Percentiles rank a stretch among this genome's conserved stretches.
phyloP scores from a whole-genome alignment of 1,140 invertebrate species.

The Macrotrachela quadricornifera region DNA sequence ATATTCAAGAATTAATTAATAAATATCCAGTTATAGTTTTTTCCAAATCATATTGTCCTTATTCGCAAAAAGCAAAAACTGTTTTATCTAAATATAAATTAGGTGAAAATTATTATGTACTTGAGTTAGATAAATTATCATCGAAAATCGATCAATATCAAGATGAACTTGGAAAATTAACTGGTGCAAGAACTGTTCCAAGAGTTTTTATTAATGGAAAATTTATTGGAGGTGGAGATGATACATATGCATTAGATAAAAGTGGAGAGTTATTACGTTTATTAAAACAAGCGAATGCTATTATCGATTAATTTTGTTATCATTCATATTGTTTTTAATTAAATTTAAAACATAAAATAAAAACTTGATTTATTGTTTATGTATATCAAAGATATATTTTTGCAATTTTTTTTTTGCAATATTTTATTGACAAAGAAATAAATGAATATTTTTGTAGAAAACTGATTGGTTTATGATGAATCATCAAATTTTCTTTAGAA shows the following conservation, averaged over 20 bases:
- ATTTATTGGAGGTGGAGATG: constrained; percentile 66
- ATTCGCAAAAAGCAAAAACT: constrained; percentile 41
- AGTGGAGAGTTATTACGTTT: constrained; percentile 37
- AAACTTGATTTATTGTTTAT: no score
- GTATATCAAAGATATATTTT: no score
- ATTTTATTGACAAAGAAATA: no score
- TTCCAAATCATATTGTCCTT: constrained; percentile 53
- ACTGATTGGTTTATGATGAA: no score
- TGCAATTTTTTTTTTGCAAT: no score
- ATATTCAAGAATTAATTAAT: no score
- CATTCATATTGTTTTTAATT: no score
- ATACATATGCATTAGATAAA: constrained; percentile 50
- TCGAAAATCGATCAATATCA: constrained; percentile 54
- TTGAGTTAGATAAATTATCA: constrained; percentile 51
- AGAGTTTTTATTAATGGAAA: constrained; percentile 70
- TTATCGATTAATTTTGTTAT: no score
- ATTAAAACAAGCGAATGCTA: constrained; percentile 8
- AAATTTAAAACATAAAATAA: no score
- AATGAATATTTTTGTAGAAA: no score
- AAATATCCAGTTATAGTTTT: constrained; percentile 51
- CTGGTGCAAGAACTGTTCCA: constrained; percentile 58
- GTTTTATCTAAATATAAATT: constrained; percentile 22
- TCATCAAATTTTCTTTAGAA: no score
- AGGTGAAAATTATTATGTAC: constrained; percentile 35
- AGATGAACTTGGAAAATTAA: constrained; percentile 49